Conservation (phyloP, 1,140 invertebrate species). For the Plutomurus gul region DNA sequence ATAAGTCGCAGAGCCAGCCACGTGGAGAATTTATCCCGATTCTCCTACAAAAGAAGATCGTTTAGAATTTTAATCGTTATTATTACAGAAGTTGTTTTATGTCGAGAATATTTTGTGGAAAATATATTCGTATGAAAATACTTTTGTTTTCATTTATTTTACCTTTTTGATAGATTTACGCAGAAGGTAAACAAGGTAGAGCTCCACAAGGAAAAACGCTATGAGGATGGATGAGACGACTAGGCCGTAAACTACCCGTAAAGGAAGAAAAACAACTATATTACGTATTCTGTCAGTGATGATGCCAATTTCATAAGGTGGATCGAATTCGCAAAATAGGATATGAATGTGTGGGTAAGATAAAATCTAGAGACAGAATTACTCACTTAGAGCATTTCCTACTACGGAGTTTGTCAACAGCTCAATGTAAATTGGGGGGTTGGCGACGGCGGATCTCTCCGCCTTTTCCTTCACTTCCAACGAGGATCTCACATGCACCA, state of each 20-base stretch:
- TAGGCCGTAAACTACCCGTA: not conserved
- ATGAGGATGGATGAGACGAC: not conserved
- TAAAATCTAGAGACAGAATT: too few relatives aligned
- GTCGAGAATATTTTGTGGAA: not conserved
- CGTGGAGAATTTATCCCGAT: not conserved
- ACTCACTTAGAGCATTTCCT: not conserved
- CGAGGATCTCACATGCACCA: not conserved
- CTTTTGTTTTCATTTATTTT: not conserved
- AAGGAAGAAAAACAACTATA: not conserved
- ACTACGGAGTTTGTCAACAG: not conserved
- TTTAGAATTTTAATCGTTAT: not conserved
- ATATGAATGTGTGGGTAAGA: not conserved
- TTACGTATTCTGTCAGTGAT: not conserved
- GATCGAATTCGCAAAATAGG: not conserved
- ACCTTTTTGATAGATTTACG: not conserved
- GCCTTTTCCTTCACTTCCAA: not conserved
- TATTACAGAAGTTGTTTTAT: not conserved
- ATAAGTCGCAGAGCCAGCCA: not conserved
- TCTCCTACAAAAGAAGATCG: not conserved
- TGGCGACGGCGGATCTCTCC: not conserved
- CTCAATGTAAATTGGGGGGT: not conserved
- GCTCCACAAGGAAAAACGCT: not conserved
- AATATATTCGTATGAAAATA: too few relatives aligned
- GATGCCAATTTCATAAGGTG: not conserved
- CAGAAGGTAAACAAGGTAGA: not conserved